These are phyloP conservation scores for Netelia melanura DNA, from an alignment of 2,888 invertebrate species.

Conservation along the genomic window DNA sequence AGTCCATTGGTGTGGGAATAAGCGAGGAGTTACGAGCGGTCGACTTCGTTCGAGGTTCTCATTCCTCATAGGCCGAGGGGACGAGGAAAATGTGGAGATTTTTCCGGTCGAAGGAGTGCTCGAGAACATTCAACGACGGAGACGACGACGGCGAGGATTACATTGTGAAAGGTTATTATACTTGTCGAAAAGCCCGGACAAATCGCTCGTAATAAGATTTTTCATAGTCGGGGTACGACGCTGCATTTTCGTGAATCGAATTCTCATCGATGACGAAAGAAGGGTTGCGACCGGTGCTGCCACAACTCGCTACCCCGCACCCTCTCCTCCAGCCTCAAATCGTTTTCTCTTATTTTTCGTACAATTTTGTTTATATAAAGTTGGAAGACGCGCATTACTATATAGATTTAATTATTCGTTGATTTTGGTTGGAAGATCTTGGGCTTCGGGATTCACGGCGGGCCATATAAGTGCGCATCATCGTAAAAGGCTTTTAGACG, in stretches of 20 bases:
- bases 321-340: no score
- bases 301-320: slow-evolving; percentile 16
- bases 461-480: neutral
- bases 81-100: neutral
- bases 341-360: no score
- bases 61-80: slow-evolving; percentile 33
- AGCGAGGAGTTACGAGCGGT: slow-evolving; percentile 58
- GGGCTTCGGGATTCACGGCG: no score
- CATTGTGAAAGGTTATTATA: slow-evolving; percentile 68
- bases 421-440: no score
- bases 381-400: no score
- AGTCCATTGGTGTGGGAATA: slow-evolving; percentile 64
- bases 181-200: slow-evolving; percentile 69
- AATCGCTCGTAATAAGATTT: slow-evolving; percentile 77
- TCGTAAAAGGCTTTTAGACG: slow-evolving; percentile 51
- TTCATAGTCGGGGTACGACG: slow-evolving; percentile 47
- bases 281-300: slow-evolving; percentile 61
- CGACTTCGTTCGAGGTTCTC: slow-evolving; percentile 50
- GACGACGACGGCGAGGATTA: slow-evolving; percentile 51
- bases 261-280: slow-evolving; percentile 56
- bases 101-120: slow-evolving; percentile 14
- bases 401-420: no score
- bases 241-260: slow-evolving; percentile 63
- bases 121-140: slow-evolving; percentile 27
- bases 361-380: no score